phyloP scores from a whole-genome alignment of 2,797 vertebrate genomes.

The Coendou prehensilis region DNA sequence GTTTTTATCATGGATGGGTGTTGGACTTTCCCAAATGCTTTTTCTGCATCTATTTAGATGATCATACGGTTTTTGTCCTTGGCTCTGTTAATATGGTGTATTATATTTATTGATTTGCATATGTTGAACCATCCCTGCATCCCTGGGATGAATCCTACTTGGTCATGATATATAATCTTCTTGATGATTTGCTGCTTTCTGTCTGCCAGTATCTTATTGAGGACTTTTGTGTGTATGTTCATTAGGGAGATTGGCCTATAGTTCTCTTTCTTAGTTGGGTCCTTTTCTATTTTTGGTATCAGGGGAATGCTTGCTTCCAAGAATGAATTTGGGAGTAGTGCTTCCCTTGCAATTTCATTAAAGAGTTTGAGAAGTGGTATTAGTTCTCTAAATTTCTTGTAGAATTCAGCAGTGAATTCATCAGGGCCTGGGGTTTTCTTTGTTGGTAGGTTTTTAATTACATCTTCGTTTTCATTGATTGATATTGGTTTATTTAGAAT shows the following conservation, averaged over 20 bases:
- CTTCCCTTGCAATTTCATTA: not conserved
- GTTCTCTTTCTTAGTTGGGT: not conserved
- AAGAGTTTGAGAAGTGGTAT: not conserved
- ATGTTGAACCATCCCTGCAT: not conserved
- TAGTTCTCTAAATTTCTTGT: not conserved
- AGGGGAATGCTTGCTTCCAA: not conserved
- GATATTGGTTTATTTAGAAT: not conserved
- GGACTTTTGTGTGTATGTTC: not conserved
- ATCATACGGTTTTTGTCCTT: not conserved
- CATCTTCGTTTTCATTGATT: not conserved
- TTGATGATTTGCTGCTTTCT: not conserved
- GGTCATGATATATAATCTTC: not conserved
- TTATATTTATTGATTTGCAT: not conserved
- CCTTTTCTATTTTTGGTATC: not conserved
- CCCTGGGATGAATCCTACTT: not conserved
- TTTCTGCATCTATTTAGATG: not conserved
- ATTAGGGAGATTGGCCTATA: not conserved
- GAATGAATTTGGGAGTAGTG: not conserved
- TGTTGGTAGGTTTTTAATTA: not conserved
- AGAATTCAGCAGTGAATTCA: not conserved
- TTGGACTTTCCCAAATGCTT: too few species aligned
- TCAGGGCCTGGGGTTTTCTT: not conserved
- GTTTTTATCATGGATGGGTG: not conserved
- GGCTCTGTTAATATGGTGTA: not conserved
- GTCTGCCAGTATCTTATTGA: not conserved